These are phyloP conservation scores for Idaea straminata DNA, from an alignment of 2,888 invertebrate genomes.

Conservation along the genomic window DNA sequence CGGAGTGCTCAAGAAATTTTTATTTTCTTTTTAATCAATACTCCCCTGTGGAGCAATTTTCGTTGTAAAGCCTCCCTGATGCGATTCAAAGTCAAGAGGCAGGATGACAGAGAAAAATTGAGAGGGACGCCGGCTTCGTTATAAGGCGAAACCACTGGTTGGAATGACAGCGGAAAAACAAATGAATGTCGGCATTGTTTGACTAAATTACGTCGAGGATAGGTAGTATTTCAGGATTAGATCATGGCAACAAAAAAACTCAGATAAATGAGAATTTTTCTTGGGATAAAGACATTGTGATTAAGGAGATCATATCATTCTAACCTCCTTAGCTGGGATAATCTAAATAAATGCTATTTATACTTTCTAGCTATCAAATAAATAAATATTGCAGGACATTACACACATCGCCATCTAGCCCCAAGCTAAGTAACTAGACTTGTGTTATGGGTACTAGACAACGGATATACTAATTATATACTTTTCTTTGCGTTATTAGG, in stretches of 20 bases:
- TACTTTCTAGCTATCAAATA: too few species aligned
- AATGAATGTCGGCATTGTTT: slow-evolving; percentile 48
- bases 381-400: too few species aligned
- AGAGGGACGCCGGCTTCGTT: slow-evolving; percentile 40
- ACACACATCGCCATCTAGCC: too few species aligned
- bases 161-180: slow-evolving; percentile 53
- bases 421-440: too few species aligned
- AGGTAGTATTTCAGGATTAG: slow-evolving; percentile 22
- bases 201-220: slow-evolving; percentile 29
- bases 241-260: slow-evolving; percentile 19
- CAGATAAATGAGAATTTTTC: slow-evolving; percentile 7
- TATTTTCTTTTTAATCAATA: slow-evolving; percentile 71
- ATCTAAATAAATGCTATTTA: too few species aligned
- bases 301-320: too few species aligned
- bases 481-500: too few species aligned
- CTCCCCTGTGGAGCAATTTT: slow-evolving; percentile 61
- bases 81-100: slow-evolving; percentile 58
- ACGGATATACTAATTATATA: too few species aligned
- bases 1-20: slow-evolving; percentile 44
- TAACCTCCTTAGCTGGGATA: too few species aligned
- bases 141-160: slow-evolving; percentile 30
- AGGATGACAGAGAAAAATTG: slow-evolving; percentile 63
- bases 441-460: too few species aligned
- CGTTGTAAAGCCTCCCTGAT: slow-evolving; percentile 56
- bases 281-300: not conserved